Conservation (phyloP, 2,888 invertebrate species). For the Trichopoda pennipes region DNA sequence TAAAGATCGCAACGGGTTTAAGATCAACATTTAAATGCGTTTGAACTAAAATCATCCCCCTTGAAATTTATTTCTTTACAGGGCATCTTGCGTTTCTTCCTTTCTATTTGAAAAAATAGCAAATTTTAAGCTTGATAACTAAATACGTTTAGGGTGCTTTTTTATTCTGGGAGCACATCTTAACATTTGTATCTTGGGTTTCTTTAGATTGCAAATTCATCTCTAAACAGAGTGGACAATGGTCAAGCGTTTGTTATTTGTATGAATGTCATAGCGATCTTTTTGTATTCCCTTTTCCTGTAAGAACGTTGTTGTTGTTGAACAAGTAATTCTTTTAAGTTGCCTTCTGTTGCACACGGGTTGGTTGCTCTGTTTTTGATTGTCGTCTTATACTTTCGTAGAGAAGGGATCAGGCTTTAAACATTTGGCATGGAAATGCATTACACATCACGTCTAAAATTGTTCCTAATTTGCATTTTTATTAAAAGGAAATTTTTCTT, state of each 20-base stretch:
- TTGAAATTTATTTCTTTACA: background rate
- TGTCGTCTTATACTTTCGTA: conserved; percentile 25
- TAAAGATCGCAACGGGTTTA: conserved; percentile 56
- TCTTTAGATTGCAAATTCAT: conserved; percentile 61
- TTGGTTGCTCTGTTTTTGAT: conserved; percentile 70
- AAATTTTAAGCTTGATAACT: conserved; percentile 61
- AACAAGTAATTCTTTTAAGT: conserved; percentile 55
- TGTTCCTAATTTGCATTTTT: conserved; percentile 71
- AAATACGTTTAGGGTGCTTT: conserved; percentile 26
- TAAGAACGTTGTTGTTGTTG: background rate
- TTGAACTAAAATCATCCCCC: conserved; percentile 64
- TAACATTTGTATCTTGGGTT: conserved; percentile 33
- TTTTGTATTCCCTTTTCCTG: conserved; percentile 7
- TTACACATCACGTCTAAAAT: conserved; percentile 35
- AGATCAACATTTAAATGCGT: conserved; percentile 61
- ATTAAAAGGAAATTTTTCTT: conserved; percentile 51
- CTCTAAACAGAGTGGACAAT: conserved; percentile 67
- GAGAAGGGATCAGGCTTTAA: conserved; percentile 35
- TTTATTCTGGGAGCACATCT: conserved; percentile 7
- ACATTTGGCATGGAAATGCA: conserved; percentile 20
- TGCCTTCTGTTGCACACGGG: conserved; percentile 20
- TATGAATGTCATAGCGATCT: background rate
- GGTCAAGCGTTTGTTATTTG: conserved; percentile 70
- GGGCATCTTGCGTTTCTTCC: conserved; percentile 13
- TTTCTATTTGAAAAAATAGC: conserved; percentile 6